phyloP scores from a whole-genome alignment of 2,113 vertebrate genomes.

The Anthoscopus minutus region DNA sequence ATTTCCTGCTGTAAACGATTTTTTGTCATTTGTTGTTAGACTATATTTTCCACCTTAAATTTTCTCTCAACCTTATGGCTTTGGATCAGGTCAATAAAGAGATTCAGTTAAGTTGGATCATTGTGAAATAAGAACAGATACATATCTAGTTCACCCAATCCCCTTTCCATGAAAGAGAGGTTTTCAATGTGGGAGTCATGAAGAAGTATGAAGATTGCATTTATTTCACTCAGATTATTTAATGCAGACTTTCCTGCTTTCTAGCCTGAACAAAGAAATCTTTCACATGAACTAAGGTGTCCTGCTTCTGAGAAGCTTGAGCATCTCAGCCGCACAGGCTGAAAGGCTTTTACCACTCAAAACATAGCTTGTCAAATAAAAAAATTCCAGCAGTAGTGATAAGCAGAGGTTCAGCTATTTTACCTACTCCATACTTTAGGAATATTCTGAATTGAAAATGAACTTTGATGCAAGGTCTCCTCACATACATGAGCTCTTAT shows the following conservation, averaged over 20 bases:
- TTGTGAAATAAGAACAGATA: background rate
- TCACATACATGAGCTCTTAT: background rate
- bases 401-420: background rate
- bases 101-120: background rate
- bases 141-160: background rate
- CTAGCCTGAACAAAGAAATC: background rate
- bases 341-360: background rate
- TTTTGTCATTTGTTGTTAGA: background rate
- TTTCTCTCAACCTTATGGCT: background rate
- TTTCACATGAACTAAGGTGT: background rate
- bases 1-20: background rate
- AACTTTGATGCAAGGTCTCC: background rate
- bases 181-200: background rate
- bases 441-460: background rate
- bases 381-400: background rate
- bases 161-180: background rate
- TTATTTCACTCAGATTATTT: background rate
- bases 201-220: background rate
- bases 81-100: background rate
- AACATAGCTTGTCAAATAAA: background rate
- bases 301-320: background rate
- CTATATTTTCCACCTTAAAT: background rate
- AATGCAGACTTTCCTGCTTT: background rate
- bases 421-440: background rate
- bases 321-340: background rate